Conservation (phyloP, 1,140 invertebrate species). For the Caenorhabditis inopinata region DNA sequence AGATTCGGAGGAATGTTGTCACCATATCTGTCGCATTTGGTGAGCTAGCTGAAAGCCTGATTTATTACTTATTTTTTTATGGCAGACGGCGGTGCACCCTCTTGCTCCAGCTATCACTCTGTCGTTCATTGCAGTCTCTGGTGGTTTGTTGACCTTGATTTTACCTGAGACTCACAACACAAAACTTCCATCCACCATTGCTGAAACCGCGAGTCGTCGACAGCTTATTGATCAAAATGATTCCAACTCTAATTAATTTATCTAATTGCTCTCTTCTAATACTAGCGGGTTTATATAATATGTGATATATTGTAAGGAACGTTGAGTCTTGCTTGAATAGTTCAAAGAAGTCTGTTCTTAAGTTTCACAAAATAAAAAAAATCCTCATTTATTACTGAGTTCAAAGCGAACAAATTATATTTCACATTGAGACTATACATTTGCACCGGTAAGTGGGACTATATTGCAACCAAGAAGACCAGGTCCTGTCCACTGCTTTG, state of each 20-base stretch:
- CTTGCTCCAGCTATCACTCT: conserved; percentile 36
- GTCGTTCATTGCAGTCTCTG: conserved; percentile 26
- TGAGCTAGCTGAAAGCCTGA: neutral
- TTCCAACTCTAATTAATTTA: neutral
- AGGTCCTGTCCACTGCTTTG: conserved; percentile 25
- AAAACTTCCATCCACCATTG: conserved; percentile 41
- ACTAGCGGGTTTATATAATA: neutral
- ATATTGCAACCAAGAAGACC: conserved; percentile 40
- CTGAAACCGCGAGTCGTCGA: conserved; percentile 24
- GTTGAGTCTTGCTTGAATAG: no score
- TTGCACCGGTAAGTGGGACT: neutral
- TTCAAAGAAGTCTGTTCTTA: no score
- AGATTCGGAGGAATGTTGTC: conserved; percentile 48
- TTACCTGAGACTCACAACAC: conserved; percentile 44
- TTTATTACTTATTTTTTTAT: no score
- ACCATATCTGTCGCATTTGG: conserved; percentile 38
- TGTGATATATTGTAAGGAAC: no score
- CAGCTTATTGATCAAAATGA: conserved; percentile 6
- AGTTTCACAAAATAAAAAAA: neutral
- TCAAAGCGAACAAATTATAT: neutral
- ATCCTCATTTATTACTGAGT: neutral
- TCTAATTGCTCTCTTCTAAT: neutral
- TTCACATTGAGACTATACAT: neutral
- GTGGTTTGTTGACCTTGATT: conserved; percentile 37
- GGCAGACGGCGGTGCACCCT: conserved; percentile 38